A percentile compares a stretch with the other conserved stretches of the same genome.
Conservation (phyloP, 2,888 invertebrate species). For the Nasonovia ribisnigri region DNA sequence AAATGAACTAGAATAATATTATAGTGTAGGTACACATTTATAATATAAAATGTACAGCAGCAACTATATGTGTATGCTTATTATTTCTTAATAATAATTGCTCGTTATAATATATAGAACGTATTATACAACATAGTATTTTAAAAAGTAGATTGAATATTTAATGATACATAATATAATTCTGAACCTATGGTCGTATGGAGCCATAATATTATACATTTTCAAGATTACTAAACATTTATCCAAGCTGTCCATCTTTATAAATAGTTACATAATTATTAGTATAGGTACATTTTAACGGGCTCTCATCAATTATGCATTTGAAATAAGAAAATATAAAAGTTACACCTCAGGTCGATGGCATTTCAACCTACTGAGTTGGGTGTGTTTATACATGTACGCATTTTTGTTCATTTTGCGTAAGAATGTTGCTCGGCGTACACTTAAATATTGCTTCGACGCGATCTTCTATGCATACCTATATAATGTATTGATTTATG, state of each 20-base stretch:
- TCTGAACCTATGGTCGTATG: neutral
- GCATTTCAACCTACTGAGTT: neutral
- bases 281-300: neutral
- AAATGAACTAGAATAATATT: neutral
- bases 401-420: neutral
- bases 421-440: neutral
- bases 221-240: neutral
- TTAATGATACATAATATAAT: neutral
- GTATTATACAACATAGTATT: neutral
- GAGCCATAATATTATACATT: neutral
- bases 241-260: neutral
- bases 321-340: neutral
- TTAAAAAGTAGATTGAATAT: neutral
- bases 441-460: neutral
- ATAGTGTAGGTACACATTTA: neutral
- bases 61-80: neutral
- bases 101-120: neutral
- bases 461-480: neutral
- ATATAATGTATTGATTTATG: neutral
- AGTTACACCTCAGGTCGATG: neutral
- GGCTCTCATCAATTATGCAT: neutral
- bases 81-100: neutral
- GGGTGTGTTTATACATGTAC: neutral
- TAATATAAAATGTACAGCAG: neutral
- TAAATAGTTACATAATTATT: slow-evolving; percentile 1